Evolutionary conservation across 1,140 invertebrate genomes (phyloP).

Genomic region (Ladona fulva): DNA sequence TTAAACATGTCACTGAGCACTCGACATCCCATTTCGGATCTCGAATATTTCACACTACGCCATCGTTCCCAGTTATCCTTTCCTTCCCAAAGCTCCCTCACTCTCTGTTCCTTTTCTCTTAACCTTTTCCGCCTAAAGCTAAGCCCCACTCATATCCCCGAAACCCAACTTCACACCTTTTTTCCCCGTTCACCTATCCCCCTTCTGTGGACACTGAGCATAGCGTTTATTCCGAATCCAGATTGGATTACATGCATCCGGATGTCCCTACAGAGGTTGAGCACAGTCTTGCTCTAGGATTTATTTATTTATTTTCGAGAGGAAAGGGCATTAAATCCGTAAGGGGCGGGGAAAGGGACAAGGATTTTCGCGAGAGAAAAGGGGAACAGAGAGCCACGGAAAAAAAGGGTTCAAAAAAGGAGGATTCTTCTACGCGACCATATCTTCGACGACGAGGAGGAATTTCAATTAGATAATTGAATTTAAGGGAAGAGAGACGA

Average conservation of each 20-base stretch:
- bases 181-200: neutral
- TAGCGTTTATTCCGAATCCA: neutral
- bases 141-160: neutral
- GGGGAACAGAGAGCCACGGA: no score
- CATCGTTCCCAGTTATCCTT: neutral
- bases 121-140: no score
- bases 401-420: no score
- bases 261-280: neutral
- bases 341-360: no score
- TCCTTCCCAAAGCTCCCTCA: neutral
- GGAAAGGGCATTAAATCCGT: neutral
- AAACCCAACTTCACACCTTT: neutral
- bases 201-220: neutral
- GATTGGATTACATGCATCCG: neutral
- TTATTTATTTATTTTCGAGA: conserved; percentile 1
- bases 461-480: no score
- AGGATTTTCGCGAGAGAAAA: no score
- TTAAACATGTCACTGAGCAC: no score
- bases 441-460: no score
- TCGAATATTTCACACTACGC: no score
- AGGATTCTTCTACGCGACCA: no score
- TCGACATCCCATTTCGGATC: no score
- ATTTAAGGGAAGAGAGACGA: no score
- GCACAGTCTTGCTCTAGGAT: neutral
- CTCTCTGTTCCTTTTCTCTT: neutral